Conservation (phyloP, 2,888 invertebrate species). For the Cephus pulcher region DNA sequence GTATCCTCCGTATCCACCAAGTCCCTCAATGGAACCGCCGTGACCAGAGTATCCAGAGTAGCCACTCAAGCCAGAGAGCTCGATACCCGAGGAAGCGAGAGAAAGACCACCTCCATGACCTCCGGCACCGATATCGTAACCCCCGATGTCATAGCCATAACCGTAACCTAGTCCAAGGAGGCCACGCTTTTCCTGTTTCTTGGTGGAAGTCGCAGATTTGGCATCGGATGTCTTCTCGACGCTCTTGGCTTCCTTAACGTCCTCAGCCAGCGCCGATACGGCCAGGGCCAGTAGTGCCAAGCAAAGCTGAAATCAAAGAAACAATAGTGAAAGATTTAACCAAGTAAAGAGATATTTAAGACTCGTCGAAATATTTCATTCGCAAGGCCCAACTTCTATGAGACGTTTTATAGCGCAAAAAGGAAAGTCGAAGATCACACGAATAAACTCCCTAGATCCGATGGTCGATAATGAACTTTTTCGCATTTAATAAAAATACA, state of each 20-base stretch:
- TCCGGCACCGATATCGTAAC: constrained; percentile 78
- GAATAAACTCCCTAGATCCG: not conserved
- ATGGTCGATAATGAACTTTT: not conserved
- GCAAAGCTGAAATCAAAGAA: constrained; percentile 71
- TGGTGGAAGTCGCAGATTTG: constrained; percentile 33
- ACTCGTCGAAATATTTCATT: not conserved
- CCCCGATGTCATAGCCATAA: constrained; percentile 82
- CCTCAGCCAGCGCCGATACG: constrained; percentile 76
- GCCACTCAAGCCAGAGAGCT: not conserved
- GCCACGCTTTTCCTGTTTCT: constrained; percentile 87
- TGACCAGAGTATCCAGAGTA: constrained; percentile 62
- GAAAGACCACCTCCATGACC: constrained; percentile 58
- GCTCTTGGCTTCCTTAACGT: constrained; percentile 72
- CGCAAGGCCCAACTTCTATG: not conserved
- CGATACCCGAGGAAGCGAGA: not conserved
- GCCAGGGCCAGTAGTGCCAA: constrained; percentile 80
- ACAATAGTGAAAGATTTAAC: not conserved
- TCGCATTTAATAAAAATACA: not conserved
- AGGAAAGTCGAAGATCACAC: not conserved
- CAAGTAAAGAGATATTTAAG: not conserved
- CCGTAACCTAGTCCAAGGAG: constrained; percentile 84
- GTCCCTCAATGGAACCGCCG: constrained; percentile 46
- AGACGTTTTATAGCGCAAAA: not conserved
- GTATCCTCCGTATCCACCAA: constrained; percentile 34
- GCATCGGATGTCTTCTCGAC: constrained; percentile 28